Percentiles rank a stretch among this genome's conserved stretches.
phyloP scores from a whole-genome alignment of 2,888 invertebrate species.

The Torymus auratus region DNA sequence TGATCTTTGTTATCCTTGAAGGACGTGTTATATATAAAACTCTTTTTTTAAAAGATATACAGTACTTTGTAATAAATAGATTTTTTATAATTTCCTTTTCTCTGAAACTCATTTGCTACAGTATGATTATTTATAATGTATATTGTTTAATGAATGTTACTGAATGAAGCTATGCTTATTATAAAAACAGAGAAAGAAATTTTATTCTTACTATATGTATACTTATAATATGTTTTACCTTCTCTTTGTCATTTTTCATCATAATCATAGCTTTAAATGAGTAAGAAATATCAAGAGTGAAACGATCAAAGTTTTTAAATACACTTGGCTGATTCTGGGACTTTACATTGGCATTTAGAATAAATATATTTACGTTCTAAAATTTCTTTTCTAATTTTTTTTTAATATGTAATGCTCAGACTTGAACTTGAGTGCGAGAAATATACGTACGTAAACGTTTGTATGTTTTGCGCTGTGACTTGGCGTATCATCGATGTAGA shows the following conservation, averaged over 20 bases:
- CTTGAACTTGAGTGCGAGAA: background rate
- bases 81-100: constrained; percentile 45
- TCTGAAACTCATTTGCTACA: constrained; percentile 37
- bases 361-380: background rate
- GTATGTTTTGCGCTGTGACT: constrained; percentile 15
- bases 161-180: constrained; percentile 5
- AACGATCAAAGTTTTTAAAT: constrained; percentile 33
- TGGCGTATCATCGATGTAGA: constrained; percentile 2
- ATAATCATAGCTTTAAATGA: constrained; percentile 14
- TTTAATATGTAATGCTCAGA: constrained; percentile 5
- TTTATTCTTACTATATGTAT: background rate
- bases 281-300: constrained; percentile 21
- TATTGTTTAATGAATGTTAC: constrained; percentile 42
- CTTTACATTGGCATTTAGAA: constrained; percentile 3
- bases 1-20: constrained; percentile 48
- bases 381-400: constrained; percentile 11
- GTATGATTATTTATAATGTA: constrained; percentile 38
- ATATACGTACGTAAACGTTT: background rate
- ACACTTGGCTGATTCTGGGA: background rate
- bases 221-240: constrained; percentile 4
- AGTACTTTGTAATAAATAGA: constrained; percentile 19
- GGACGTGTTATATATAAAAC: constrained; percentile 42
- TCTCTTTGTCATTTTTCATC: constrained; percentile 27
- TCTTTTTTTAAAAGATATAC: constrained; percentile 33
- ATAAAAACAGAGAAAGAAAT: constrained; percentile 25